A percentile compares a stretch with the other conserved stretches of the same genome.
phyloP scores from a whole-genome alignment of 2,797 vertebrate genomes.

The Chelon labrosus region DNA sequence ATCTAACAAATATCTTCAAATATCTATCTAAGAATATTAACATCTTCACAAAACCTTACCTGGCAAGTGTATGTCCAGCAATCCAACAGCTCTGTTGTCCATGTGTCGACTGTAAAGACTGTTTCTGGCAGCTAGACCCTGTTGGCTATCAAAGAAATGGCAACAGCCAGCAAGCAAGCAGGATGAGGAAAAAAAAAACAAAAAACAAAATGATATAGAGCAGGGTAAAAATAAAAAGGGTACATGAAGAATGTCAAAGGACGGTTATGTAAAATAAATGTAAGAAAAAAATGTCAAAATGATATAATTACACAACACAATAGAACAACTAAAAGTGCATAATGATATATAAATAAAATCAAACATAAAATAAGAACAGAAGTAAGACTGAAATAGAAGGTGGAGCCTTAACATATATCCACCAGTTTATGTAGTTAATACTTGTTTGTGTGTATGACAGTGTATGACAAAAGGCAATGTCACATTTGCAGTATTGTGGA shows the following conservation, averaged over 20 bases:
- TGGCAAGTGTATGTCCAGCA: slow-evolving; percentile 57
- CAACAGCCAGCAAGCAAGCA: slow-evolving; percentile 19
- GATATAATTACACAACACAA: slow-evolving; percentile 51
- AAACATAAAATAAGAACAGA: slow-evolving; percentile 24
- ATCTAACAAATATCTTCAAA: not conserved
- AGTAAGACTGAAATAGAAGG: not conserved
- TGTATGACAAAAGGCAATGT: slow-evolving; percentile 45
- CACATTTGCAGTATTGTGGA: slow-evolving; percentile 31
- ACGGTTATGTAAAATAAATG: not conserved
- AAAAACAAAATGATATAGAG: slow-evolving; percentile 23
- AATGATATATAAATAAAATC: slow-evolving; percentile 28
- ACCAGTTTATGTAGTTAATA: not conserved
- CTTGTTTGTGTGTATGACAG: slow-evolving; percentile 6
- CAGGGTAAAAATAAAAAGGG: slow-evolving; percentile 20
- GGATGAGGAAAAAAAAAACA: slow-evolving; percentile 24
- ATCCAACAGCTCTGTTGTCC: slow-evolving; percentile 54
- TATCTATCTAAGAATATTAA: not conserved
- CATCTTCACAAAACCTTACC: slow-evolving; percentile 61
- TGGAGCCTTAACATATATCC: not conserved
- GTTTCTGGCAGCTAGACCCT: slow-evolving; percentile 77
- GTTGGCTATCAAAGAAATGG: slow-evolving; percentile 65
- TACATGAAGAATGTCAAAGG: not conserved
- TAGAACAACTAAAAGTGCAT: slow-evolving; percentile 46
- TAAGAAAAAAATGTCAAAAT: slow-evolving; percentile 19
- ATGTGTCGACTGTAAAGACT: slow-evolving; percentile 83